These are phyloP conservation scores for Rhea americana DNA, from an alignment of 2,113 vertebrate genomes.

Conservation along the genomic window DNA sequence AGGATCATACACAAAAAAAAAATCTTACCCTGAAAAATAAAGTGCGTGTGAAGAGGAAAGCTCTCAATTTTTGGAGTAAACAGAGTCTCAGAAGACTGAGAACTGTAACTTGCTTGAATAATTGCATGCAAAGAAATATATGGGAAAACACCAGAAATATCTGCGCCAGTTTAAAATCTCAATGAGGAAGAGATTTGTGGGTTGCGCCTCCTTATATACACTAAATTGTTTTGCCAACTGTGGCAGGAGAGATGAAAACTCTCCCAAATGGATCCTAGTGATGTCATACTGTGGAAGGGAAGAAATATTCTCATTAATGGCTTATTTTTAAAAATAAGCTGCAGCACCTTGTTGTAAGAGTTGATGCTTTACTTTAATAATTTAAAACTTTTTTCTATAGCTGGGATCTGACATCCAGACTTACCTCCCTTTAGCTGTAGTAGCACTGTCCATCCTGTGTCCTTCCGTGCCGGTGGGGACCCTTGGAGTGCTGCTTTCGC, in stretches of 20 bases:
- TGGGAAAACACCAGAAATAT: not conserved
- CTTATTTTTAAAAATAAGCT: not conserved
- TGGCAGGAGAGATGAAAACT: not conserved
- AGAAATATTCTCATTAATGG: not conserved
- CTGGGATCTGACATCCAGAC: not conserved
- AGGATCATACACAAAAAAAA: constrained; percentile 14
- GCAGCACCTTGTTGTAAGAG: not conserved
- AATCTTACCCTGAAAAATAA: constrained; percentile 16
- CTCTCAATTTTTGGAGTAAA: not conserved
- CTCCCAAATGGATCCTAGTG: not conserved
- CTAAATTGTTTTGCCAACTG: not conserved
- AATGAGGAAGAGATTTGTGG: not conserved
- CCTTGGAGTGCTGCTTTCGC: not conserved
- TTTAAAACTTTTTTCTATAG: not conserved
- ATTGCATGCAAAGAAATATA: not conserved
- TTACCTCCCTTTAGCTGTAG: not conserved
- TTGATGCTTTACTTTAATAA: not conserved
- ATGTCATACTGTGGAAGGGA: not conserved
- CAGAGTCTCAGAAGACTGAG: not conserved
- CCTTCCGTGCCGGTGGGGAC: not conserved
- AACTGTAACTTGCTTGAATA: not conserved
- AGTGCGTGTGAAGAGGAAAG: not conserved
- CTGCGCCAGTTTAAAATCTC: not conserved
- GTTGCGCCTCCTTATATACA: not conserved
- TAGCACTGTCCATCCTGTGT: not conserved